These are phyloP conservation scores for Tympanuchus pallidicinctus DNA, from an alignment of 2,113 vertebrate species.

Conservation along the genomic window DNA sequence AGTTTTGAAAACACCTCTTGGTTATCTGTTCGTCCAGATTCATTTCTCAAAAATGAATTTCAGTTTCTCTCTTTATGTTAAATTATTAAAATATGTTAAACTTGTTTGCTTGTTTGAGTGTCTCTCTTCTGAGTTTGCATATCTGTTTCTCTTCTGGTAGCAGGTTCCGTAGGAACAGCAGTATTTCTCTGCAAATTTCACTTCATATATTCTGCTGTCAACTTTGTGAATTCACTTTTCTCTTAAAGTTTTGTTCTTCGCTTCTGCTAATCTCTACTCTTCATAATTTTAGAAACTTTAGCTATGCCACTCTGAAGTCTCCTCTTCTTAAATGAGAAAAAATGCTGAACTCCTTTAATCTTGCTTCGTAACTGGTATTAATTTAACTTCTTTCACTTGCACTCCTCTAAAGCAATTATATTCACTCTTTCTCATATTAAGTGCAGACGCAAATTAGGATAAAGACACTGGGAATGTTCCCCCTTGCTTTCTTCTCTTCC, in stretches of 20 bases:
- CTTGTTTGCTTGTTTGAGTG: not conserved
- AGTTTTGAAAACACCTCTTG: not conserved
- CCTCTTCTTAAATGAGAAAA: conserved; percentile 27
- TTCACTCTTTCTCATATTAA: conserved; percentile 25
- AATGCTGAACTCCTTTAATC: conserved; percentile 22
- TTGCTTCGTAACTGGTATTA: conserved; percentile 34
- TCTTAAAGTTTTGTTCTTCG: not conserved
- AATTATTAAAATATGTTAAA: not conserved
- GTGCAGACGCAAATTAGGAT: conserved; percentile 59
- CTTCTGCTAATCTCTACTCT: not conserved
- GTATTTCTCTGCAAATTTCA: not conserved
- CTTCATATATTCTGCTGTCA: not conserved
- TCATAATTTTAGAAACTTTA: conserved; percentile 36
- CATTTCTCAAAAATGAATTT: not conserved
- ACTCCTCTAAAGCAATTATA: conserved; percentile 45
- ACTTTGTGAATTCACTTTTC: not conserved
- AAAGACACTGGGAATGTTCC: not conserved
- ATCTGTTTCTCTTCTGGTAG: not conserved
- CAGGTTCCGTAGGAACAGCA: not conserved
- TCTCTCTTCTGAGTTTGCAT: not conserved
- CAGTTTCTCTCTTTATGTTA: not conserved
- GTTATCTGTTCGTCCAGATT: not conserved
- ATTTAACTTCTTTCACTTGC: conserved; percentile 38
- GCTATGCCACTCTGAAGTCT: conserved; percentile 23
- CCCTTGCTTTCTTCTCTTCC: too few relatives aligned